These are phyloP conservation scores for Nephrotoma appendiculata DNA, from an alignment of 2,888 invertebrate species.

Conservation along the genomic window DNA sequence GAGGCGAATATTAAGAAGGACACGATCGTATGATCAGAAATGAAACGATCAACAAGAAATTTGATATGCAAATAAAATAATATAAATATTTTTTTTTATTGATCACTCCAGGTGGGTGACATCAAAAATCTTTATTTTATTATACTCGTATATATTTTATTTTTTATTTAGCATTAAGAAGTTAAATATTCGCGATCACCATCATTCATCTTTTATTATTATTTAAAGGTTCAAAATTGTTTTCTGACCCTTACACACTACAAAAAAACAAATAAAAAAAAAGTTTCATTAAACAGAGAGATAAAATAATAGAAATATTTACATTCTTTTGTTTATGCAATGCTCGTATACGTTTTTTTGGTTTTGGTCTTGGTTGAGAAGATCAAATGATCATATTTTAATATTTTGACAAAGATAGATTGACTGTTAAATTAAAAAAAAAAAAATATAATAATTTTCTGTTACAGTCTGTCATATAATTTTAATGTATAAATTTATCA, in stretches of 20 bases:
- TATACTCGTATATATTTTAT: neutral
- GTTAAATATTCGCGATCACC: neutral
- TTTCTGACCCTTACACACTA: neutral
- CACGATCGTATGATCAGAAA: neutral
- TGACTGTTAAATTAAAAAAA: neutral
- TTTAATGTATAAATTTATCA: neutral
- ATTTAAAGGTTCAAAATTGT: neutral
- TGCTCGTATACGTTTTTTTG: neutral
- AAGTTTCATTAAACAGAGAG: neutral
- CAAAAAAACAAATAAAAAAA: neutral
- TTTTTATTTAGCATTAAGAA: neutral
- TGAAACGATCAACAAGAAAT: neutral
- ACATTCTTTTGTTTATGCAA: neutral
- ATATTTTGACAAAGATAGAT: neutral
- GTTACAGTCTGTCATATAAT: neutral
- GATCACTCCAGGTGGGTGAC: constrained; percentile 1
- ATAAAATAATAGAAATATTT: neutral
- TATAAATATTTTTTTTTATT: neutral
- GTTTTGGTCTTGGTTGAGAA: neutral
- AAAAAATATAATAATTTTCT: neutral
- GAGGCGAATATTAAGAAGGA: neutral
- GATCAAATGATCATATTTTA: neutral
- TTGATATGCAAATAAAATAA: neutral
- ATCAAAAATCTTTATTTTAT: neutral
- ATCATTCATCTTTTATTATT: constrained; percentile 1